Conservation (phyloP, 2,797 vertebrate genomes). For the Lepilemur septentrionalis region DNA sequence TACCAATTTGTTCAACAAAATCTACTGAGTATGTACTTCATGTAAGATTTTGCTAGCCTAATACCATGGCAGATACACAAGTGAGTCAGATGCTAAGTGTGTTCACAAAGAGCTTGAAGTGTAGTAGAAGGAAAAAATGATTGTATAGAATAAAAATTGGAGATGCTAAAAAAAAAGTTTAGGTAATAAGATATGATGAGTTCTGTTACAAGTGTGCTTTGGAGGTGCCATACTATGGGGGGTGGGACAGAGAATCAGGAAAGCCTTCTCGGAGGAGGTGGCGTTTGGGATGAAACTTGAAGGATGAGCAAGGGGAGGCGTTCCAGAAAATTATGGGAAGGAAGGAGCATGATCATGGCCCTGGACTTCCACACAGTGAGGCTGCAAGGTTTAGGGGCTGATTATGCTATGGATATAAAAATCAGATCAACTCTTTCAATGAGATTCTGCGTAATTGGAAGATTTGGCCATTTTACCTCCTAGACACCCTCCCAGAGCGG, state of each 20-base stretch:
- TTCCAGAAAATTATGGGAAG: neutral
- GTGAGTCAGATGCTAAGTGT: neutral
- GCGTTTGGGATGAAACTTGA: neutral
- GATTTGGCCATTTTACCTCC: neutral
- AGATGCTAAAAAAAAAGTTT: neutral
- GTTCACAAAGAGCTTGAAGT: neutral
- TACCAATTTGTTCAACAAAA: neutral
- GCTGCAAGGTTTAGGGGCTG: too few species aligned
- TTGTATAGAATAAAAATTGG: neutral
- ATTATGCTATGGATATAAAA: neutral
- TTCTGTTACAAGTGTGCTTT: neutral
- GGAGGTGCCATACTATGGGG: neutral
- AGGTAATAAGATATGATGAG: neutral
- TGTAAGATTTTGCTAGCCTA: neutral
- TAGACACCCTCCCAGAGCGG: neutral
- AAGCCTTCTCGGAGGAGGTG: neutral
- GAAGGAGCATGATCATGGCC: neutral
- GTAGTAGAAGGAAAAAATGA: neutral
- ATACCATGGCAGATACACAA: neutral
- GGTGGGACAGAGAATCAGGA: neutral
- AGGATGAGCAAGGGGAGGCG: neutral
- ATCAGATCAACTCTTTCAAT: neutral
- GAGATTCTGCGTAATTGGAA: neutral
- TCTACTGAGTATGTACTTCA: neutral
- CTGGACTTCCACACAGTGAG: neutral